Evolutionary conservation across 2,888 invertebrate genomes (phyloP), one percentile per base, ranked within the genome.

Genomic region (Drosophila birchii): DNA sequence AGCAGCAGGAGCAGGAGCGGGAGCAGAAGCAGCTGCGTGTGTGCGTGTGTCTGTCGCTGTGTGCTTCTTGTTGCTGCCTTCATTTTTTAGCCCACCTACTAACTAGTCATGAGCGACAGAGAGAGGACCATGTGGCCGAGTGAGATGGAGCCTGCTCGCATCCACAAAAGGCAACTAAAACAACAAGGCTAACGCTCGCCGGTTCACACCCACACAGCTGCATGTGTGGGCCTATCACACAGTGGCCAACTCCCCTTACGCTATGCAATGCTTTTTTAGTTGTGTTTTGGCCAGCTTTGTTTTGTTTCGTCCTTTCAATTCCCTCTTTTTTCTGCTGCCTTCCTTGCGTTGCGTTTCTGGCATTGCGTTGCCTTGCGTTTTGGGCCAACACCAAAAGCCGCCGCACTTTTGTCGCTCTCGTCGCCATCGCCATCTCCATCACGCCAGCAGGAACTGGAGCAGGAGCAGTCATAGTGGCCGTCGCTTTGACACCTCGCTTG

Each of bases 401-500:
- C 80, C 83, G 78, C 78, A 82, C 86, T 79, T 79, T 86, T 79
- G 77, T 80, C 82, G 82, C 79, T 71, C 76, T 73, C 58, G 53
- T 47, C 71, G 55, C 61, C 51, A 47, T 47, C 63, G 53, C 61
- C 49, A 47, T 53, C 70, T 43, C 63, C 78, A 66, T 75, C 62
- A 74, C 74, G 36, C 14, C 26, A 36, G 16, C 14, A 6, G 39
- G 39, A 39, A 9, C 16, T 20, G 51, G 32, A 49, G 20, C 49
- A 34, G 34, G 9, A 20, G 51, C 51, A 20, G 51, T 20, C 20
- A 34, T 18, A 20, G 51, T 51, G 51, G 51, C 51, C 90, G 80
- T 80, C 88, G 90, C 84, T 82, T 88, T 89, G 88, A 85, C 90
- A 85, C 84, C 84, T 84, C 70, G 80, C 80, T 76, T 86, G 84